A percentile compares a stretch with the other conserved stretches of the same genome.
Conservation (phyloP, 2,888 invertebrate genomes). For the Amphipyra berbera region DNA sequence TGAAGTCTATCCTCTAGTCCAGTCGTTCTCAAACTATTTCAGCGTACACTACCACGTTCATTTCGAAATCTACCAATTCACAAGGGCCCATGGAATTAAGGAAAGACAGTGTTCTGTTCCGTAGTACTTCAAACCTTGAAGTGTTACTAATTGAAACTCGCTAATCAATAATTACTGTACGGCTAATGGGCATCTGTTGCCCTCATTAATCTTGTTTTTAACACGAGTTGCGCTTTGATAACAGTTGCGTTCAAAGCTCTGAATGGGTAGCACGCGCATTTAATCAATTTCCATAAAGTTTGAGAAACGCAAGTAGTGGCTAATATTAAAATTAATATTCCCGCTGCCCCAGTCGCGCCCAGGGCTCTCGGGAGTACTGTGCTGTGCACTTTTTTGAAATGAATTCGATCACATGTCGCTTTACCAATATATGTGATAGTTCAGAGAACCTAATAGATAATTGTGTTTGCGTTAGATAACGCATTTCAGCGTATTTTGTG, state of each 20-base stretch:
- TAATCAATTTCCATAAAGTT: constrained; percentile 65
- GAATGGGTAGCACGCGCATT: constrained; percentile 50
- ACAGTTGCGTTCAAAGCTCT: constrained; percentile 51
- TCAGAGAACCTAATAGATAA: constrained; percentile 77
- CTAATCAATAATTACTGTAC: constrained; percentile 67
- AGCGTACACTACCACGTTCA: neutral
- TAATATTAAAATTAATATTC: constrained; percentile 89
- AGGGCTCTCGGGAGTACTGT: constrained; percentile 80
- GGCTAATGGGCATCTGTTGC: constrained; percentile 70
- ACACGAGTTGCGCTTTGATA: constrained; percentile 52
- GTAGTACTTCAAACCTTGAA: constrained; percentile 64
- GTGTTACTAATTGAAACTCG: constrained; percentile 62
- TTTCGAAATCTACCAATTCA: constrained; percentile 33
- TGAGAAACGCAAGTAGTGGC: constrained; percentile 79
- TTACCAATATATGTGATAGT: constrained; percentile 73
- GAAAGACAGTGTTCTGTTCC: constrained; percentile 48
- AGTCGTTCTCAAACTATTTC: constrained; percentile 78
- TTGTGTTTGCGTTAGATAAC: constrained; percentile 86
- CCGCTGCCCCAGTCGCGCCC: constrained; percentile 85
- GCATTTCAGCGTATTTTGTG: constrained; percentile 63
- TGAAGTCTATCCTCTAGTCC: constrained; percentile 82
- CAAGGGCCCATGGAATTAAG: constrained; percentile 40
- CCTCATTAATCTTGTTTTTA: constrained; percentile 60
- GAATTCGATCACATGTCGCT: constrained; percentile 76
- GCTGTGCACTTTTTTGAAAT: constrained; percentile 74